phyloP scores from a whole-genome alignment of 2,113 vertebrate genomes.

The Oreochromis niloticus region DNA sequence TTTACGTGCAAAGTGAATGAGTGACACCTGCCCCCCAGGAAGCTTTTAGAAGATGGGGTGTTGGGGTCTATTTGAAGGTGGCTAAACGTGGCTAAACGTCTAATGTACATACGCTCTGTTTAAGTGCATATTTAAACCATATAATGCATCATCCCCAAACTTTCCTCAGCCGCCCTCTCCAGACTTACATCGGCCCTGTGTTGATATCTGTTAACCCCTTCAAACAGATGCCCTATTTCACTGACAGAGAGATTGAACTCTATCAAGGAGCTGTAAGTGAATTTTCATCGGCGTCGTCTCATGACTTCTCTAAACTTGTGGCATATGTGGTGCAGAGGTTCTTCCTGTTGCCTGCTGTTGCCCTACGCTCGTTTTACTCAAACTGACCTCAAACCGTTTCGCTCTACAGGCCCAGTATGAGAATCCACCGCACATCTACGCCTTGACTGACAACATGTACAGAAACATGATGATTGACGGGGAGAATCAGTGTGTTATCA shows the following conservation, averaged over 20 bases:
- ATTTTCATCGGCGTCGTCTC: background rate
- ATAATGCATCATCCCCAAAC: background rate
- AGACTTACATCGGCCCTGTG: conserved; percentile 95
- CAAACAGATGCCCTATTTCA: conserved; percentile 99
- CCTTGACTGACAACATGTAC: conserved; percentile 95
- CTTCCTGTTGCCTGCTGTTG: background rate
- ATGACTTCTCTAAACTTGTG: background rate
- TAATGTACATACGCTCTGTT: rapidly evolving
- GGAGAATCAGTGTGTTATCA: conserved; percentile 97
- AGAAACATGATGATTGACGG: conserved; percentile 96
- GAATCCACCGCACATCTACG: conserved; percentile 95
- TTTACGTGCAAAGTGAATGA: background rate
- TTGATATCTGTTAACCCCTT: conserved; percentile 96
- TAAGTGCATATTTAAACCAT: rapidly evolving
- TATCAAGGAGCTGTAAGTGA: conserved; percentile 95
- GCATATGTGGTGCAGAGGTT: background rate
- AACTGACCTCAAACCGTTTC: background rate
- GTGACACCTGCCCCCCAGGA: background rate
- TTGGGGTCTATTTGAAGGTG: background rate
- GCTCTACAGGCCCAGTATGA: conserved; percentile 90
- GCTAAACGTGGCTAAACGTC: background rate
- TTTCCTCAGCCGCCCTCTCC: conserved; percentile 46
- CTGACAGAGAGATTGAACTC: conserved; percentile 87
- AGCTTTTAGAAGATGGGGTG: background rate
- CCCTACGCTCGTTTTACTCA: rapidly evolving